Percentiles rank a stretch among this genome's conserved stretches.
Evolutionary conservation across 2,888 invertebrate genomes (phyloP).

Genomic region (Mongoloraphidia duomilia): DNA sequence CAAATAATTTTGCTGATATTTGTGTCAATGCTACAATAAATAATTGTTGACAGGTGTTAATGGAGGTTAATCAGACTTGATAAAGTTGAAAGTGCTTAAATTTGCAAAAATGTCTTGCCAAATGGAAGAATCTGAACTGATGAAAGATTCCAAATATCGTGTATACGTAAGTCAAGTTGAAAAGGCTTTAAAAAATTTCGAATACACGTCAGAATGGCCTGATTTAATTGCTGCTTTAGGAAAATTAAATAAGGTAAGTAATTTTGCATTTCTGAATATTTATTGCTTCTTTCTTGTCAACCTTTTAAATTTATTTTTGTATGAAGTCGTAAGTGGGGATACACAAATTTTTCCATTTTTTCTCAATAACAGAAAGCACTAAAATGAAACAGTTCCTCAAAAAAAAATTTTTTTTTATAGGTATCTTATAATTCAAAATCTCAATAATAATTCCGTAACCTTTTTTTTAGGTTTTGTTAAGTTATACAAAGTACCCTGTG

Average conservation of each 20-base stretch:
- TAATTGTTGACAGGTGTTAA: not conserved
- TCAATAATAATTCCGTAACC: conserved; percentile 8
- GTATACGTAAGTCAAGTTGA: conserved; percentile 69
- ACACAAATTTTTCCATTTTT: not conserved
- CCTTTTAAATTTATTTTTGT: too few species aligned
- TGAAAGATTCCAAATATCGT: conserved; percentile 70
- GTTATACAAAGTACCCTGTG: conserved; percentile 67
- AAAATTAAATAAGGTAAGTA: conserved; percentile 73
- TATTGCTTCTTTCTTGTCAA: too few species aligned
- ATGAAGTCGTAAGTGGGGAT: too few species aligned
- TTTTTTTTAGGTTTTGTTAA: conserved; percentile 50
- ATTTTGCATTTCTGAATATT: not conserved
- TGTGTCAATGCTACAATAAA: not conserved
- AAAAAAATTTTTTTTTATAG: not conserved
- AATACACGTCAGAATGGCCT: conserved; percentile 91
- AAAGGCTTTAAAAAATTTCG: conserved; percentile 79
- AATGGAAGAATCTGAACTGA: conserved; percentile 63
- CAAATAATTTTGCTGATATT: not conserved
- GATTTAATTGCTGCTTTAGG: conserved; percentile 81
- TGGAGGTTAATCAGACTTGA: conserved; percentile 25
- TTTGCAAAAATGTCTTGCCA: too few species aligned
- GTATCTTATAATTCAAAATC: not conserved
- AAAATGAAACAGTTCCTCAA: not conserved
- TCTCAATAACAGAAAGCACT: not conserved
- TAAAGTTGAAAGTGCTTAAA: conserved; percentile 29